phyloP scores from a whole-genome alignment of 2,888 invertebrate genomes.

The Ichneumon xanthorius region DNA sequence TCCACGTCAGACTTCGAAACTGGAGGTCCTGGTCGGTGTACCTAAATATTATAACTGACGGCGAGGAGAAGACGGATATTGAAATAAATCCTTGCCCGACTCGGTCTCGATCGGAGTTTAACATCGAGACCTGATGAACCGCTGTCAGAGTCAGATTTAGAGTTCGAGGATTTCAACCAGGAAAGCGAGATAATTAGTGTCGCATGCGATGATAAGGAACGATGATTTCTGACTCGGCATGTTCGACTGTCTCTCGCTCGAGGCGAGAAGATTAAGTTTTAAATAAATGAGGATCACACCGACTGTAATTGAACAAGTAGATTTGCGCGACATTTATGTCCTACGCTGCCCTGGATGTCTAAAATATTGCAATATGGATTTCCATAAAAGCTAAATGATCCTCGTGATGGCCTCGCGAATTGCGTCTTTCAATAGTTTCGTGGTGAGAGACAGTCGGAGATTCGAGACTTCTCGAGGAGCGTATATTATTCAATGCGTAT shows the following conservation, averaged over 20 bases:
- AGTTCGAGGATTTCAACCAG: not conserved
- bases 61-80: conserved; percentile 13
- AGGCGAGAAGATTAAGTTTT: conserved; percentile 39
- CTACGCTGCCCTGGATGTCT: conserved; percentile 1
- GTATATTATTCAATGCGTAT: conserved; percentile 14
- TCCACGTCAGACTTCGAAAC: not conserved
- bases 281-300: conserved; percentile 28
- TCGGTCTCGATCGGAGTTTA: not conserved
- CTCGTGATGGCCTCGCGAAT: conserved; percentile 42
- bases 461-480: not conserved
- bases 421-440: conserved; percentile 17
- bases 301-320: conserved; percentile 43
- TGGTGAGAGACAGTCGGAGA: conserved; percentile 6
- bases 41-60: not conserved
- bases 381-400: conserved; percentile 32
- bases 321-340: conserved; percentile 22
- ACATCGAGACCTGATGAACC: not conserved
- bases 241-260: conserved; percentile 31
- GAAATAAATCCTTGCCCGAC: conserved; percentile 31
- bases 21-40: not conserved
- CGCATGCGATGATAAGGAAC: conserved; percentile 56
- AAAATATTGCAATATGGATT: conserved; percentile 32
- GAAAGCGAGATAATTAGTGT: conserved; percentile 52
- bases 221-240: conserved; percentile 54
- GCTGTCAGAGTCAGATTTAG: conserved; percentile 5